phyloP scores from a whole-genome alignment of 2,113 vertebrate genomes.

The Blennius ocellaris region DNA sequence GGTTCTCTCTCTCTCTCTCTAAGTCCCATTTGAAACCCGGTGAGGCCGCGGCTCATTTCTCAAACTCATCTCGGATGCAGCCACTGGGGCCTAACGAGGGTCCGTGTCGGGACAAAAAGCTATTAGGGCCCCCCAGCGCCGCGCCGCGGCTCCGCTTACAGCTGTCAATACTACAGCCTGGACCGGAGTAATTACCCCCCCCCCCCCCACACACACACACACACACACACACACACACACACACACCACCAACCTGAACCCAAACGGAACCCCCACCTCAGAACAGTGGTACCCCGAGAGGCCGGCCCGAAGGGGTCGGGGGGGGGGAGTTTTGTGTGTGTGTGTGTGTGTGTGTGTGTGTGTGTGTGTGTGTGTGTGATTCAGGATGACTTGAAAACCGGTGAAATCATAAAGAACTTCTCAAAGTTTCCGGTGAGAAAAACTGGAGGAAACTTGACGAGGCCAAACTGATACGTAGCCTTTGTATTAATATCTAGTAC shows the following conservation, averaged over 20 bases:
- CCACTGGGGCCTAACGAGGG: constrained; percentile 67
- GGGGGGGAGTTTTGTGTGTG: no score
- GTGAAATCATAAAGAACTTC: no score
- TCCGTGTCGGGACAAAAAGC: constrained; percentile 64
- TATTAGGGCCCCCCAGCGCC: constrained; percentile 64
- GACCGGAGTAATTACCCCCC: constrained; percentile 73
- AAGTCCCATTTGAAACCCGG: constrained; percentile 33
- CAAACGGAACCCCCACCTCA: constrained; percentile 36
- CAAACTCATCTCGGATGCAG: constrained; percentile 54
- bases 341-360: constrained; percentile 4
- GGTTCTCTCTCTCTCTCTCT: not conserved
- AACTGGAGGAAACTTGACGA: not conserved
- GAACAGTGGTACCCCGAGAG: constrained; percentile 63
- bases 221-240: no score
- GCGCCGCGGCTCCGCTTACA: constrained; percentile 74
- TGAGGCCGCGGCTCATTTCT: constrained; percentile 57
- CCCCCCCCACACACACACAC: not conserved
- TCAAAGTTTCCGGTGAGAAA: no score
- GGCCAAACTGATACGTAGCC: no score
- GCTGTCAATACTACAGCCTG: constrained; percentile 76
- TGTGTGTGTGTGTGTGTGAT: constrained; percentile 6
- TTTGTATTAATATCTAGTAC: no score
- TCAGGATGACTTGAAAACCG: no score
- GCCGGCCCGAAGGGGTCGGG: constrained; percentile 52
- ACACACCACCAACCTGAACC: no score